A percentile compares a stretch with the other conserved stretches of the same genome.
phyloP scores from a whole-genome alignment of 2,797 vertebrate species.

The Synanceia verrucosa region DNA sequence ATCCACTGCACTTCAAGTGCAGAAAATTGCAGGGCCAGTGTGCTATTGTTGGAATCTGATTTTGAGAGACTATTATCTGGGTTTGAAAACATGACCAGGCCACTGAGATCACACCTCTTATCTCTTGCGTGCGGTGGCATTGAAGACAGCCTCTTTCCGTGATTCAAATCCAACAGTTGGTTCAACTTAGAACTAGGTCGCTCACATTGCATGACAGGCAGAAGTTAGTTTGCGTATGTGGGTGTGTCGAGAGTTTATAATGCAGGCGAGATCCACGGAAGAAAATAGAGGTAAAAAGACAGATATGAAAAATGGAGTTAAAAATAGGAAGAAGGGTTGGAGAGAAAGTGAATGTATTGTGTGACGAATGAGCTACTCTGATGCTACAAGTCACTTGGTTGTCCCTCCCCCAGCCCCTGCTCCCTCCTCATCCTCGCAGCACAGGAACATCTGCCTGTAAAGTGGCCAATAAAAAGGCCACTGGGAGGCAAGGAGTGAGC shows the following conservation, averaged over 20 bases:
- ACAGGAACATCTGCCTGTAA: slow-evolving; percentile 70
- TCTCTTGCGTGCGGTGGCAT: slow-evolving; percentile 36
- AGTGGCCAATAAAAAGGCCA: slow-evolving; percentile 64
- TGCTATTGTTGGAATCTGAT: slow-evolving; percentile 62
- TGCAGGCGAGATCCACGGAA: slow-evolving; percentile 22
- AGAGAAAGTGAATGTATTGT: not conserved
- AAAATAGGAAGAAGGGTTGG: slow-evolving; percentile 23
- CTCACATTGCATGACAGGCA: slow-evolving; percentile 51
- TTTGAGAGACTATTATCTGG: slow-evolving; percentile 71
- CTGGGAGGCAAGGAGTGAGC: slow-evolving; percentile 46
- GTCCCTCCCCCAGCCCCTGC: slow-evolving; percentile 5
- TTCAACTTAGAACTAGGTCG: slow-evolving; percentile 62
- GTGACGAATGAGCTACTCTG: not conserved
- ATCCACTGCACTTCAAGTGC: slow-evolving; percentile 64
- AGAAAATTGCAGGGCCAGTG: slow-evolving; percentile 70
- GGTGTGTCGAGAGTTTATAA: slow-evolving; percentile 29
- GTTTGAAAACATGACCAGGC: slow-evolving; percentile 70
- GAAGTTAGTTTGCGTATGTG: slow-evolving; percentile 38
- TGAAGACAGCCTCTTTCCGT: slow-evolving; percentile 27
- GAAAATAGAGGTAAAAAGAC: slow-evolving; percentile 25
- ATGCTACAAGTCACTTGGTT: slow-evolving; percentile 41
- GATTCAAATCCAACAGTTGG: slow-evolving; percentile 61
- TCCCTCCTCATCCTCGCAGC: slow-evolving; percentile 13
- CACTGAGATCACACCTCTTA: slow-evolving; percentile 69
- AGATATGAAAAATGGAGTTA: slow-evolving; percentile 26